A percentile compares a stretch with the other conserved stretches of the same genome.
Evolutionary conservation across 2,113 vertebrate species (phyloP).

Genomic region (Austrofundulus limnaeus): DNA sequence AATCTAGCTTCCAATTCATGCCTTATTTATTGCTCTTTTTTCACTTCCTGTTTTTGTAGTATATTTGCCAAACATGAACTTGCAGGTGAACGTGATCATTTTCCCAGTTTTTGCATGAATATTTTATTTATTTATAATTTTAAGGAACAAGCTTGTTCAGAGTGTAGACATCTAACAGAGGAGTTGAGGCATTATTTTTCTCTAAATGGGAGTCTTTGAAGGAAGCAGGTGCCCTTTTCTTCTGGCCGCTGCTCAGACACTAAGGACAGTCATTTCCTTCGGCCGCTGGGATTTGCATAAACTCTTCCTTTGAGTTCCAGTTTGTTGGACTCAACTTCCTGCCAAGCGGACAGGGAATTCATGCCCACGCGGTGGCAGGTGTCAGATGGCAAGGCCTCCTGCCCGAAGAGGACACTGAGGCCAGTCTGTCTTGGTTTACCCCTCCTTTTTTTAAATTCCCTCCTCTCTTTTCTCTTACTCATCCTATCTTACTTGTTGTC

Average conservation of each 20-base stretch:
- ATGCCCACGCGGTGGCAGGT: constrained; percentile 78
- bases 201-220: constrained; percentile 71
- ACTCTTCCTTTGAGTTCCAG: constrained; percentile 74
- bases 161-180: constrained; percentile 40
- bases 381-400: constrained; percentile 77
- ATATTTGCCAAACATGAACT: too few relatives aligned
- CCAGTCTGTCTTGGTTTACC: constrained; percentile 55
- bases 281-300: constrained; percentile 68
- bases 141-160: constrained; percentile 32
- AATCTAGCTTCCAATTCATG: too few relatives aligned
- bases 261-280: constrained; percentile 71
- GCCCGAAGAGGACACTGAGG: constrained; percentile 72
- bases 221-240: constrained; percentile 77
- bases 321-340: constrained; percentile 73
- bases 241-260: constrained; percentile 62
- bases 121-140: neutral
- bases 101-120: too few relatives aligned
- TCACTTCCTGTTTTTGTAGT: too few relatives aligned
- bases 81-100: too few relatives aligned
- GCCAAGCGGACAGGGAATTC: constrained; percentile 72
- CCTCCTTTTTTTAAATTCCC: constrained; percentile 15
- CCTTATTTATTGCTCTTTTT: too few relatives aligned
- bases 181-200: constrained; percentile 53
- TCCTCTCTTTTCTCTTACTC: constrained; percentile 9
- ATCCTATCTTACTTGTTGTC: constrained; percentile 11